Conservation (phyloP, 2,113 vertebrate species). For the Kobus ellipsiprymnus region DNA sequence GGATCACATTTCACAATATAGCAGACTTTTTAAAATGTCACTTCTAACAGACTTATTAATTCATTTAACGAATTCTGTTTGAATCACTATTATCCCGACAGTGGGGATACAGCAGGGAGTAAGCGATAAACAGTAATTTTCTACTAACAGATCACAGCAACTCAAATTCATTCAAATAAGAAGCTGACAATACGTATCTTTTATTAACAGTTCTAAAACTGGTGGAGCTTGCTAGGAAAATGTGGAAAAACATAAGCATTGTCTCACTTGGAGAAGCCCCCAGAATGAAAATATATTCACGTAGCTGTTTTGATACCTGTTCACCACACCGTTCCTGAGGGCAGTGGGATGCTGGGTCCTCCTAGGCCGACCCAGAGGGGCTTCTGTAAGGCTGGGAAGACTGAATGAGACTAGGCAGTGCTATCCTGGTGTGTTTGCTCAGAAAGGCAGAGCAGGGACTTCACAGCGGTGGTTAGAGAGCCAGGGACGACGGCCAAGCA, state of each 20-base stretch:
- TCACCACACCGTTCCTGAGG: neutral
- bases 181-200: neutral
- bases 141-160: neutral
- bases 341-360: neutral
- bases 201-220: neutral
- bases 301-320: neutral
- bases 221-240: neutral
- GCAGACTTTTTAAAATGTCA: neutral
- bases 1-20: neutral
- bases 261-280: neutral
- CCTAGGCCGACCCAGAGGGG: neutral
- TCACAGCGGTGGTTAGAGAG: neutral
- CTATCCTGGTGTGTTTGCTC: rapidly evolving
- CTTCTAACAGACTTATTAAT: neutral
- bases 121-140: neutral
- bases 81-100: neutral
- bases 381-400: neutral
- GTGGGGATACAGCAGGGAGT: neutral
- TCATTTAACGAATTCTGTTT: neutral
- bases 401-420: neutral
- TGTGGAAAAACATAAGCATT: neutral
- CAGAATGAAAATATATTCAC: neutral
- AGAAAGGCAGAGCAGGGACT: neutral
- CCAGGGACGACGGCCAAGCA: neutral
- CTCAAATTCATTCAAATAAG: slow-evolving; percentile 11